Base-by-base conservation (phyloP, 2,113 vertebrate genomes). In the Campylomormyrus tamandua region DNA sequence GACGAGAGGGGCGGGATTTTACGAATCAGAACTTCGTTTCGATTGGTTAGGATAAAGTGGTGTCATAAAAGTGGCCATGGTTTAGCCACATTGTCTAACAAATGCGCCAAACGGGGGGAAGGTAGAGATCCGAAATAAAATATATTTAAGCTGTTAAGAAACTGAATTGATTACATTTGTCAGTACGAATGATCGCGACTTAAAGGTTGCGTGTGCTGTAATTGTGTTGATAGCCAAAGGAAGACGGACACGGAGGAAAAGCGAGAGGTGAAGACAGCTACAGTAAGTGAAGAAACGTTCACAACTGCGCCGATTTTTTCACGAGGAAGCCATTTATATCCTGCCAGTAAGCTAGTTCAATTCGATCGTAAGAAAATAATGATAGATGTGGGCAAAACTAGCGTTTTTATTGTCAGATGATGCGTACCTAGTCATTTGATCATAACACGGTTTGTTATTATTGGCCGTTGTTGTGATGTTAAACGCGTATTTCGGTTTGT, bases 71-170 rank as follows among this genome's bases (percentile, higher is more conserved):
- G 70, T 53, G 90, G 89, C 90, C 92, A 88, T 89, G 91, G 91
- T 89, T 92, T 91, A 88, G 92, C 85, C 91, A 94, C 91, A 93
- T 93, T 95, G 94, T 95, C 91, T 91, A 91, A 89, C 45, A 83
- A 90, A 91, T 94, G 92, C 92, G 93, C 91, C 91, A 92, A 93
- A 90, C 80, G 83, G 74, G 74, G 87, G 24, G 50, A 87, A 56
- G 86, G 74, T 84, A 87, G 46, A 56, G 46, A 89, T 50, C 48
- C 27, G 6, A 24, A 90, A 42, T 27, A 77, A 50, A 87, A 91
- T 62, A 15, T n/a, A 31, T 48, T 58, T 80, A 53, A 50, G 48
- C 70, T n/a, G 48, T 89, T 42, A 15, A 6, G 42, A 66, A 90
- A 49, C 66, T 13, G 42, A 46, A 35, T 49, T 86, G 4, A 62